phyloP scores from a whole-genome alignment of 2,888 invertebrate species.

The Parochlus steinenii region DNA sequence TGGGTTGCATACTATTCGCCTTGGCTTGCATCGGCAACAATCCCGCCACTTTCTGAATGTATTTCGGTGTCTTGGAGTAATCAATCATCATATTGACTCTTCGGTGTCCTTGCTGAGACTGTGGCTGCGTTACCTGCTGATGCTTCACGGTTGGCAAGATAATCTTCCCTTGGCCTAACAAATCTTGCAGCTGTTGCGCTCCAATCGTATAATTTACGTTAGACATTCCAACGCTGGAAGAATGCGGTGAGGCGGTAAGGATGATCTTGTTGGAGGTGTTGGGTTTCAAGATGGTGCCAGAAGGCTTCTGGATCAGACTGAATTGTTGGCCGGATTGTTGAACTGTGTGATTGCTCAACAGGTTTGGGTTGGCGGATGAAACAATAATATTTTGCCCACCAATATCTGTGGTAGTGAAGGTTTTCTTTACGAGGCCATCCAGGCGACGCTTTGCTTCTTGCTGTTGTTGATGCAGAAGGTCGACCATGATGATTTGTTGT shows the following conservation, averaged over 20 bases:
- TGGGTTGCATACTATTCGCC: too few relatives aligned
- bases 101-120: too few relatives aligned
- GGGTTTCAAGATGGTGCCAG: slow-evolving; percentile 4
- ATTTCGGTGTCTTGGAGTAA: too few relatives aligned
- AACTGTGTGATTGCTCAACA: not conserved
- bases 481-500: slow-evolving; percentile 10
- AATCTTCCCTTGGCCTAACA: too few relatives aligned
- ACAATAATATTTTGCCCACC: slow-evolving; percentile 10
- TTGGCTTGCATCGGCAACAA: too few relatives aligned
- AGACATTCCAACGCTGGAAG: slow-evolving; percentile 1
- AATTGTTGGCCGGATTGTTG: slow-evolving; percentile 7
- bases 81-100: too few relatives aligned
- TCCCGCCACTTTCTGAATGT: too few relatives aligned
- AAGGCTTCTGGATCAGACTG: slow-evolving; percentile 7
- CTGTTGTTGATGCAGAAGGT: slow-evolving; percentile 6
- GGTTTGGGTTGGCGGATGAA: slow-evolving; percentile 6
- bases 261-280: slow-evolving; percentile 7
- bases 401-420: slow-evolving; percentile 1
- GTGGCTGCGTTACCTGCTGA: too few relatives aligned
- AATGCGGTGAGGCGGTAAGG: slow-evolving; percentile 6
- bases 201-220: too few relatives aligned
- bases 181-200: too few relatives aligned
- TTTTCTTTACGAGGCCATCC: slow-evolving; percentile 4
- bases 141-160: too few relatives aligned
- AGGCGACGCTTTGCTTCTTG: slow-evolving; percentile 1